phyloP scores from a whole-genome alignment of 2,888 invertebrate genomes.

The Phengaris arion region DNA sequence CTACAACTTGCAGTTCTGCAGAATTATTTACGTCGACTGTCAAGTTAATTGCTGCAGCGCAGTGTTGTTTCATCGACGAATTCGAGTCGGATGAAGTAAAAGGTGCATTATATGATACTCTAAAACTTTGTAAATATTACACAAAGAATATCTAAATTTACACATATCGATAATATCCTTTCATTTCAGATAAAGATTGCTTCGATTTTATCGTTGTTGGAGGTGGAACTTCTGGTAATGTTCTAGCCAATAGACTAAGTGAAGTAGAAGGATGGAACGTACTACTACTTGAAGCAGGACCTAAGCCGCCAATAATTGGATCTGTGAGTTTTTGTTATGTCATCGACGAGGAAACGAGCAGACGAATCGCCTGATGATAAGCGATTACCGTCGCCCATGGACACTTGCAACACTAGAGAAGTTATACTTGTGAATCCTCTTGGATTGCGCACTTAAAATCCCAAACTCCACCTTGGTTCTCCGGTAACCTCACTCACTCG shows the following conservation, averaged over 20 bases:
- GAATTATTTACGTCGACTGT: slow-evolving; percentile 2
- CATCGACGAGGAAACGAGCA: neutral
- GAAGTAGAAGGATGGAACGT: slow-evolving; percentile 46
- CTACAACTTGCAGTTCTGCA: neutral
- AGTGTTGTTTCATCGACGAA: slow-evolving; percentile 37
- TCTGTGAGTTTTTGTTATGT: slow-evolving; percentile 38
- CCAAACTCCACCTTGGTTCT: too few relatives aligned
- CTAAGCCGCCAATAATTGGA: slow-evolving; percentile 37
- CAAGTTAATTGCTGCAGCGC: slow-evolving; percentile 45
- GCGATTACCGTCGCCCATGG: too few relatives aligned
- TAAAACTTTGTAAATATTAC: too few relatives aligned
- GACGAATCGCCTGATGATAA: too few relatives aligned
- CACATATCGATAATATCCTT: neutral
- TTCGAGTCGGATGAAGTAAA: slow-evolving; percentile 1
- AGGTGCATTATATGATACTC: neutral
- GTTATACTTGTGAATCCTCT: too few relatives aligned
- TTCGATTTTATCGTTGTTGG: slow-evolving; percentile 52
- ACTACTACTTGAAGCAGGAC: slow-evolving; percentile 49
- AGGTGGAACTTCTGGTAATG: slow-evolving; percentile 49
- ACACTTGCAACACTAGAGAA: too few relatives aligned
- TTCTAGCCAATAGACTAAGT: slow-evolving; percentile 49
- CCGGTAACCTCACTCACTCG: too few relatives aligned
- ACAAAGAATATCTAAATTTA: too few relatives aligned
- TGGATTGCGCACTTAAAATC: too few relatives aligned
- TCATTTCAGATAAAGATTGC: slow-evolving; percentile 43